phyloP scores from a whole-genome alignment of 1,140 invertebrate species.

The Paramacrobiotus metropolitanus region DNA sequence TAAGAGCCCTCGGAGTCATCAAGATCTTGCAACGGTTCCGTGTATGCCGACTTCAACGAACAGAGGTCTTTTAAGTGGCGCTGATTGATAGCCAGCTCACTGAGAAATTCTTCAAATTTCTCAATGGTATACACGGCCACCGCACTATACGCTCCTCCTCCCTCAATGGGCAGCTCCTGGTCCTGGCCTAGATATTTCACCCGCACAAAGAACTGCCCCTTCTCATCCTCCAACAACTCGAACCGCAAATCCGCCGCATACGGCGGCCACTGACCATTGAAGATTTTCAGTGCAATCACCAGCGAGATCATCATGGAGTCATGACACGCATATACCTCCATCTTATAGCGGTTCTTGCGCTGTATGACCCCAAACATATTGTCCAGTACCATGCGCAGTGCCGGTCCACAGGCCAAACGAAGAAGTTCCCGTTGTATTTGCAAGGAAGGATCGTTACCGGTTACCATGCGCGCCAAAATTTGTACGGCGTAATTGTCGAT shows the following conservation, averaged over 20 bases:
- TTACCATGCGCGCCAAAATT: not conserved
- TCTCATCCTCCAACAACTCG: conserved; percentile 16
- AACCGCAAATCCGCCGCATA: conserved; percentile 17
- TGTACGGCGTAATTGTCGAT: not conserved
- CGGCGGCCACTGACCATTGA: conserved; percentile 16
- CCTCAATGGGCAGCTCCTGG: not conserved
- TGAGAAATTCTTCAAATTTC: not conserved
- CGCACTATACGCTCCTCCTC: not conserved
- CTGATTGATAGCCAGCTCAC: not conserved
- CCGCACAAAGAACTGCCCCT: conserved; percentile 14
- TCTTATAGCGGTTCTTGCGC: conserved; percentile 7
- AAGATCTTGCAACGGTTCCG: not conserved
- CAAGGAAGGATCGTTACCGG: not conserved
- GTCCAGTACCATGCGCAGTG: conserved; percentile 10
- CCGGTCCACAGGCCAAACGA: conserved; percentile 12
- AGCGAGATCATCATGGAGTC: conserved; percentile 16
- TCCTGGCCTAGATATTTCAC: conserved; percentile 11
- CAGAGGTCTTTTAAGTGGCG: not conserved
- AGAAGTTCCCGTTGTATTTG: conserved; percentile 10
- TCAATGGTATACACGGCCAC: not conserved
- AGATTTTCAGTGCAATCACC: conserved; percentile 13
- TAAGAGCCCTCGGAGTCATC: not conserved
- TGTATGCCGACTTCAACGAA: not conserved
- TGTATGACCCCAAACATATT: conserved; percentile 8
- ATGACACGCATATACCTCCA: conserved; percentile 17